Evolutionary conservation across 2,113 vertebrate species (phyloP).

Genomic region (Sander vitreus): DNA sequence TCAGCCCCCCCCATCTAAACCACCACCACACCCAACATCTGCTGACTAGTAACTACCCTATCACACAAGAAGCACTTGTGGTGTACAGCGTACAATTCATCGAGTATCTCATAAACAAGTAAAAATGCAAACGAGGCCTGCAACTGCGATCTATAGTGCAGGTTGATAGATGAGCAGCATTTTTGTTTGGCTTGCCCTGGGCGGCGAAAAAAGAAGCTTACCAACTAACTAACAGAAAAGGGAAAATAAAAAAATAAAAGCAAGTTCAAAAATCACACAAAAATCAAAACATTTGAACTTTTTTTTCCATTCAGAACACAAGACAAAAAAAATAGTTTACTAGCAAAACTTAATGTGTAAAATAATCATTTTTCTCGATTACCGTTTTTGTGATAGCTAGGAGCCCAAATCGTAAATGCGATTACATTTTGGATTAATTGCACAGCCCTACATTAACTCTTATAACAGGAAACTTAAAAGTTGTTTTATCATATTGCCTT

Average conservation of each 20-base stretch:
- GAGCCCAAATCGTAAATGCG: too few species aligned
- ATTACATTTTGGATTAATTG: too few species aligned
- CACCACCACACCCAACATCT: conserved; percentile 52
- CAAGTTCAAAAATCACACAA: too few species aligned
- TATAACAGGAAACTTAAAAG: neutral
- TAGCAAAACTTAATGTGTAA: too few species aligned
- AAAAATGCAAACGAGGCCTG: conserved; percentile 11
- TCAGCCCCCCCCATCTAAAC: conserved; percentile 22
- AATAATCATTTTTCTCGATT: too few species aligned
- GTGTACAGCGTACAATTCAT: conserved; percentile 5
- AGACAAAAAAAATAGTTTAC: too few species aligned
- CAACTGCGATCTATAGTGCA: neutral
- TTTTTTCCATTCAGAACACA: too few species aligned
- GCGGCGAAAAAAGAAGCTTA: neutral
- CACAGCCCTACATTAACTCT: neutral
- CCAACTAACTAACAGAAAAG: neutral
- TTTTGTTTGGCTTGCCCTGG: neutral
- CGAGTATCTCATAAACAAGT: conserved; percentile 17
- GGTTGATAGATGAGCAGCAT: neutral
- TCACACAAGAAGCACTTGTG: conserved; percentile 38
- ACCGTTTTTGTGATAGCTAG: too few species aligned
- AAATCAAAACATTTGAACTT: too few species aligned
- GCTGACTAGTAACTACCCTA: conserved; percentile 49
- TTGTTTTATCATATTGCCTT: neutral
- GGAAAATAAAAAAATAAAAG: neutral